A percentile compares a stretch with the other conserved stretches of the same genome.
These are phyloP conservation scores for Brachionus rotundiformis DNA, from an alignment of 1,140 invertebrate genomes.

Conservation along the genomic window DNA sequence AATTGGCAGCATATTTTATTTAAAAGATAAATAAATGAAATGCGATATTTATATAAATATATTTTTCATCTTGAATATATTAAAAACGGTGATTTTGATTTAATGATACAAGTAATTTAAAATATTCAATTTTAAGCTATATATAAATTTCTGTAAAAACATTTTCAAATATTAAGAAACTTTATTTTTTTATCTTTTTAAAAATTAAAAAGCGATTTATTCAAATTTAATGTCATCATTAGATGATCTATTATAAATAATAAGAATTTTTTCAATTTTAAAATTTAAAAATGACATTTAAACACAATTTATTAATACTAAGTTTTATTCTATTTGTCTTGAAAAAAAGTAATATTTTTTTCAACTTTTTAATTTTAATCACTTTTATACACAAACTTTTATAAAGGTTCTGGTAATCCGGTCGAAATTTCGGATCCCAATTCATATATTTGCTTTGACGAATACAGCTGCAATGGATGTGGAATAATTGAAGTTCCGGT, in stretches of 20 bases:
- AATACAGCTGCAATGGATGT: conserved; percentile 1
- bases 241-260: not conserved
- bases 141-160: too few relatives aligned
- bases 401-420: not conserved
- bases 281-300: not conserved
- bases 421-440: not conserved
- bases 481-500: not conserved
- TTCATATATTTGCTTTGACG: not conserved
- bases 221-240: not conserved
- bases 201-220: not conserved
- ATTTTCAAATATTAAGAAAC: not conserved
- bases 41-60: too few relatives aligned
- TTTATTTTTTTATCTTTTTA: not conserved
- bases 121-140: too few relatives aligned
- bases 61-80: too few relatives aligned
- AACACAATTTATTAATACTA: not conserved
- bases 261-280: not conserved
- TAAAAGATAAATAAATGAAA: too few relatives aligned
- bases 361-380: not conserved
- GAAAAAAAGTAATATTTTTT: not conserved
- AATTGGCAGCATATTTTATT: too few relatives aligned
- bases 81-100: too few relatives aligned
- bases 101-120: too few relatives aligned
- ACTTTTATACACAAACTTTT: not conserved
- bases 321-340: not conserved